phyloP scores from a whole-genome alignment of 2,113 vertebrate genomes.

The Tylochromis polylepis region DNA sequence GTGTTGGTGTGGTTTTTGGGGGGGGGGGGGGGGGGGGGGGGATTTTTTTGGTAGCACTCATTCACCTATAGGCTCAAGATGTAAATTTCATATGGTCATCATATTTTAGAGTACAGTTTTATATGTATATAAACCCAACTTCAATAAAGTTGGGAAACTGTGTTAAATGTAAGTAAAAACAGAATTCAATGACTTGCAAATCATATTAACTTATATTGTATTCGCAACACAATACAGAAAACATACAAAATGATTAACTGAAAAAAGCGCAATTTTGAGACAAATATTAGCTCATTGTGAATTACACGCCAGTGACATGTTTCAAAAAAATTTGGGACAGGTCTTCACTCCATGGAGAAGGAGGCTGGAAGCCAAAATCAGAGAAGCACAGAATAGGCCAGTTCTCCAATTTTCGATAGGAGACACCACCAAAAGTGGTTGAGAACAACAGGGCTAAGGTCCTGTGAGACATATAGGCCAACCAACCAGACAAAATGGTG shows the following conservation, averaged over 20 bases:
- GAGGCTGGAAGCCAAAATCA: neutral
- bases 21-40: too few relatives aligned
- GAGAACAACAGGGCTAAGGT: neutral
- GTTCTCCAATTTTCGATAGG: neutral
- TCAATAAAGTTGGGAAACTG: neutral
- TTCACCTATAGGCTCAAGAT: neutral
- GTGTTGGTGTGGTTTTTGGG: too few relatives aligned
- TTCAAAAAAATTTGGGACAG: neutral
- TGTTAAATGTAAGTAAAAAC: neutral
- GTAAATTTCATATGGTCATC: neutral
- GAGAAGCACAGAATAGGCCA: neutral
- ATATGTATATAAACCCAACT: neutral
- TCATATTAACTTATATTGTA: neutral
- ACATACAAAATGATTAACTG: neutral
- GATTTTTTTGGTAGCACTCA: neutral
- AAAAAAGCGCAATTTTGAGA: neutral
- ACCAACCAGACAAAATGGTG: neutral
- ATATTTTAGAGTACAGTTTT: neutral
- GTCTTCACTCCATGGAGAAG: accelerated
- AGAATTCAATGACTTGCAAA: neutral
- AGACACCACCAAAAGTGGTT: neutral
- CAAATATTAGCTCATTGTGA: neutral
- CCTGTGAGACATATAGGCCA: neutral
- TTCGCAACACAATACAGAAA: neutral
- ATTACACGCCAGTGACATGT: neutral